phyloP scores from a whole-genome alignment of 2,113 vertebrate species.

The Accipiter cooperii region DNA sequence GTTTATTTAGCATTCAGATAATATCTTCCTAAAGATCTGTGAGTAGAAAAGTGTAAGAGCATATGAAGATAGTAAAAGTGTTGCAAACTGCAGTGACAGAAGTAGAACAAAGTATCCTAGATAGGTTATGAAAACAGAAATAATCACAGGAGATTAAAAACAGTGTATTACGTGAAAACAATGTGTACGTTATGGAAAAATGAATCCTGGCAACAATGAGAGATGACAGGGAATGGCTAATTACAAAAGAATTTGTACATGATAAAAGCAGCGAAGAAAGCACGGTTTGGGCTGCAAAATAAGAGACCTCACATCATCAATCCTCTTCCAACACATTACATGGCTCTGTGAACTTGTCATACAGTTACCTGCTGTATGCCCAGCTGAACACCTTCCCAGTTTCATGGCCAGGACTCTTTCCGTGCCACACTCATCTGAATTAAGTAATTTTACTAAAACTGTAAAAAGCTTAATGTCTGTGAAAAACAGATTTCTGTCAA shows the following conservation, averaged over 20 bases:
- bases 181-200: background rate
- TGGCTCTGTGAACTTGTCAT: background rate
- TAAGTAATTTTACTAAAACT: background rate
- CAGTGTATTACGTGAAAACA: background rate
- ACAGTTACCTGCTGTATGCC: background rate
- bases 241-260: background rate
- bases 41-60: background rate
- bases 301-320: background rate
- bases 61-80: background rate
- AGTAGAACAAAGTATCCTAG: background rate
- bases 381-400: background rate
- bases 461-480: background rate
- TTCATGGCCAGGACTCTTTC: background rate
- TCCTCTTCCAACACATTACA: background rate
- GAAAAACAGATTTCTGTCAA: background rate
- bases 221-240: background rate
- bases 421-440: background rate
- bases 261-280: background rate
- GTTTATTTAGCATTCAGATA: slow-evolving; percentile 7
- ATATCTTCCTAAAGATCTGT: background rate
- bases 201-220: background rate
- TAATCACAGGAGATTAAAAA: background rate
- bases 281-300: background rate
- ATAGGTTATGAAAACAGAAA: background rate
- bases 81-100: background rate